Percentiles rank a stretch among this genome's conserved stretches.
phyloP scores from a whole-genome alignment of 2,888 invertebrate genomes.

The Sarcophaga rosellei region DNA sequence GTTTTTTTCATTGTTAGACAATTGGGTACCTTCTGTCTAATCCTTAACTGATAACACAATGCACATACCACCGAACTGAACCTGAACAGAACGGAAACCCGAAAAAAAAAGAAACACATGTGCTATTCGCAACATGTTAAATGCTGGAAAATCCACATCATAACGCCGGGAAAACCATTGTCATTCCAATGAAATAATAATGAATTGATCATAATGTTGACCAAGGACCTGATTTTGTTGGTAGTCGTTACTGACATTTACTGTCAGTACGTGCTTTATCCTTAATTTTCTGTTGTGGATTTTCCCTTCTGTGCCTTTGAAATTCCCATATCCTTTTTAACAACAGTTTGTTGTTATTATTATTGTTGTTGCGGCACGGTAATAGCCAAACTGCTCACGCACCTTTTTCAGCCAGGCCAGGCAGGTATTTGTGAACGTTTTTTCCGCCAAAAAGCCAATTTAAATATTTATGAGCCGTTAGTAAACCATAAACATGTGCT shows the following conservation, averaged over 20 bases:
- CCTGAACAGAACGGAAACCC: neutral
- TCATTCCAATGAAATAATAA: too few species aligned
- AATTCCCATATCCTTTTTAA: constrained; percentile 35
- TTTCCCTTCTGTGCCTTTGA: constrained; percentile 10
- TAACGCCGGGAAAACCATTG: neutral
- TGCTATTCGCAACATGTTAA: constrained; percentile 12
- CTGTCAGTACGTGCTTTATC: constrained; percentile 26
- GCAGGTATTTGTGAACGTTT: constrained; percentile 7
- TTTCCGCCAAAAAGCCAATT: constrained; percentile 59
- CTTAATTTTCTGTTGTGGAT: constrained; percentile 12
- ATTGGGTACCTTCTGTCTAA: constrained; percentile 30
- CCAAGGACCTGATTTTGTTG: constrained; percentile 1
- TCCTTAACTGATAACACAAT: constrained; percentile 44
- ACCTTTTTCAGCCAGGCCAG: constrained; percentile 24
- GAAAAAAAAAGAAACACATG: constrained; percentile 3
- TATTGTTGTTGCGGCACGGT: neutral
- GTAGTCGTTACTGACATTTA: neutral
- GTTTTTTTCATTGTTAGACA: constrained; percentile 7
- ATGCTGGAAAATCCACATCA: neutral
- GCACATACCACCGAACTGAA: constrained; percentile 7
- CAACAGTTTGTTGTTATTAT: constrained; percentile 4
- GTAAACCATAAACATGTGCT: neutral
- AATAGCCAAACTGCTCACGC: constrained; percentile 25
- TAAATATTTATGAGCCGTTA: constrained; percentile 30
- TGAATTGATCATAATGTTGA: neutral